Conservation (phyloP, 37 sponge, comb jelly and placozoan genomes). For the Cladorhizidae sp. region DNA sequence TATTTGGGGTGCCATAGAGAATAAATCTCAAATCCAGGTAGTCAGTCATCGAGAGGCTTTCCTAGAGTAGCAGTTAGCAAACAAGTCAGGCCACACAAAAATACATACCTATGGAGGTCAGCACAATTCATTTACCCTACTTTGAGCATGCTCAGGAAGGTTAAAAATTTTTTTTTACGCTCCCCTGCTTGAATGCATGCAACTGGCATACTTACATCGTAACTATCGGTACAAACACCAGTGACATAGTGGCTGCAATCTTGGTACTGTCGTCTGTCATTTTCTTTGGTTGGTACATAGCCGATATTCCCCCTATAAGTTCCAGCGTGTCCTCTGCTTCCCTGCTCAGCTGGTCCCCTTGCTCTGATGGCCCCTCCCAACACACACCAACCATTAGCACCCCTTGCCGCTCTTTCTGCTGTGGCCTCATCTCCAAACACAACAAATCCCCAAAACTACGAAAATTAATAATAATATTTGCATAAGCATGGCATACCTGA, state of each 20-base stretch:
- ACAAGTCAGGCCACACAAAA: too few relatives aligned
- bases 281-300: not conserved
- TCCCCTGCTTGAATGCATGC: too few relatives aligned
- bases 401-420: not conserved
- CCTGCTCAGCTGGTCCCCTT: not conserved
- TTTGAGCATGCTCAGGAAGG: too few relatives aligned
- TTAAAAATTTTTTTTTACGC: too few relatives aligned
- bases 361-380: not conserved
- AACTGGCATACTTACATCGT: not conserved
- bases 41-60: too few relatives aligned
- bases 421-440: not conserved
- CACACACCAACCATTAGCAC: not conserved
- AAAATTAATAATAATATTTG: too few relatives aligned
- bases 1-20: too few relatives aligned
- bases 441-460: not conserved
- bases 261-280: not conserved
- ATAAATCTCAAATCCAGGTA: too few relatives aligned
- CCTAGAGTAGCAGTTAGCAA: too few relatives aligned
- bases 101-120: too few relatives aligned
- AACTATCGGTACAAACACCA: not conserved
- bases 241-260: not conserved
- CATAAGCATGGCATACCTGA: too few relatives aligned
- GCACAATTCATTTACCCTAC: too few relatives aligned
- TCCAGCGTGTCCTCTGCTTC: not conserved
- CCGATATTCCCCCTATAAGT: not conserved